These are phyloP conservation scores for Cassiopea andromeda DNA, from an alignment of 30 jellyfish, hydroid and myxozoan species.

Conservation along the genomic window DNA sequence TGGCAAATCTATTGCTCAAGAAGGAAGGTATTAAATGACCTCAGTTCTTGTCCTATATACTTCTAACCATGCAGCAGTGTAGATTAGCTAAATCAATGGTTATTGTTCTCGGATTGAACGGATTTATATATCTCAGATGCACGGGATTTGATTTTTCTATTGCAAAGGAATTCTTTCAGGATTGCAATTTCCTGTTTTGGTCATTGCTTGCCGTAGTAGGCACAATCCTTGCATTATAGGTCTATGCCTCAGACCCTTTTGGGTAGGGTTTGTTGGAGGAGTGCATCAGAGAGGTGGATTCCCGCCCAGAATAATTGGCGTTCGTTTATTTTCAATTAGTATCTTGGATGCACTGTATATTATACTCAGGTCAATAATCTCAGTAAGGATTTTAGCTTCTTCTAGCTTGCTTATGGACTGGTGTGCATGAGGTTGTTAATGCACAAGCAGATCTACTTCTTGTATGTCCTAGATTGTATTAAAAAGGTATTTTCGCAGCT, in stretches of 20 bases:
- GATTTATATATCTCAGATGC: neutral
- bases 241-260: neutral
- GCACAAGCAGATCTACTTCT: too few relatives aligned
- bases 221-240: neutral
- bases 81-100: slow-evolving; percentile 9
- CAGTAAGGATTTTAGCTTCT: too few relatives aligned
- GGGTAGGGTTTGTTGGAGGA: too few relatives aligned
- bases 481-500: too few relatives aligned
- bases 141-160: neutral
- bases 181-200: neutral
- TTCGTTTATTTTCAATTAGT: too few relatives aligned
- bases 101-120: neutral
- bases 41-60: neutral
- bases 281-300: too few relatives aligned
- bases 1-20: slow-evolving; percentile 97
- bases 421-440: too few relatives aligned
- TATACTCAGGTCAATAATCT: too few relatives aligned
- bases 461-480: too few relatives aligned
- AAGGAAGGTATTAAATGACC: slow-evolving; percentile 70
- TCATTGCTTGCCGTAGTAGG: neutral
- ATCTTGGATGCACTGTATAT: too few relatives aligned
- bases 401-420: too few relatives aligned
- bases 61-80: neutral
- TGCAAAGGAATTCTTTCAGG: neutral
- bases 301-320: too few relatives aligned